Base-by-base conservation (phyloP, 2,113 vertebrate species). In the Rana temporaria region DNA sequence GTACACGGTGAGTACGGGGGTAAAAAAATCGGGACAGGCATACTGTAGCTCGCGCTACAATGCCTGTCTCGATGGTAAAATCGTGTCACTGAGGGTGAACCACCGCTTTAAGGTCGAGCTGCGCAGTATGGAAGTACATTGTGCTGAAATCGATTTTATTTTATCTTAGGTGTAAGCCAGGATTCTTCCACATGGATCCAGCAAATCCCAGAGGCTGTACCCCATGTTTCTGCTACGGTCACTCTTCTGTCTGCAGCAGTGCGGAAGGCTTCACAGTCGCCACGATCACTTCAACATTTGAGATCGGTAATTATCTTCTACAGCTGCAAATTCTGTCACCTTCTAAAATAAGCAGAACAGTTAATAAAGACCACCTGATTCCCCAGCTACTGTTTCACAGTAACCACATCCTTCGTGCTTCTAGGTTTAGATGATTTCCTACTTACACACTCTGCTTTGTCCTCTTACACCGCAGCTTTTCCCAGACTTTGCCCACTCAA, bases 151-250 rank as follows among this genome's bases (percentile, higher is more conserved):
- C n/a, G 8, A 1, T 22, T 16, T 20, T 48, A 48, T 24, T 1
- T 53, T 1, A 71, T 70, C 87, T 86, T 90, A 99, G 98, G 88
- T 99, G 98, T 88, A 99, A 99, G 76, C 96, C 96, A 85, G 98
- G 98, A 0, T 99, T 92, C 92, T 99, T 99, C 64, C 93, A 98
- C 87, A 88, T 99, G 92, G 96, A 98, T 78, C 76, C 87, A 0
- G 91, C 87, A 64, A 98, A 97, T 84, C 92, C 94, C 4, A 93
- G 90, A 76, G 98, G 98, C 73, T 99, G 98, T 89, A 97, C 94
- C 0, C 92, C 97, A 0, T 99, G 98, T 80, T 99, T 99, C 92
- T 99, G 98, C 88, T 99, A 96, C 84, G 96, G 95, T 15, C 98
- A 99, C 89, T 99, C 98, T 0, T 98, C 98, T 0, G 97, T 99